Percentiles rank a stretch among this genome's conserved stretches.
These are phyloP conservation scores for Brachyhypopomus gauderio DNA, from an alignment of 2,113 vertebrate genomes.

Conservation along the genomic window DNA sequence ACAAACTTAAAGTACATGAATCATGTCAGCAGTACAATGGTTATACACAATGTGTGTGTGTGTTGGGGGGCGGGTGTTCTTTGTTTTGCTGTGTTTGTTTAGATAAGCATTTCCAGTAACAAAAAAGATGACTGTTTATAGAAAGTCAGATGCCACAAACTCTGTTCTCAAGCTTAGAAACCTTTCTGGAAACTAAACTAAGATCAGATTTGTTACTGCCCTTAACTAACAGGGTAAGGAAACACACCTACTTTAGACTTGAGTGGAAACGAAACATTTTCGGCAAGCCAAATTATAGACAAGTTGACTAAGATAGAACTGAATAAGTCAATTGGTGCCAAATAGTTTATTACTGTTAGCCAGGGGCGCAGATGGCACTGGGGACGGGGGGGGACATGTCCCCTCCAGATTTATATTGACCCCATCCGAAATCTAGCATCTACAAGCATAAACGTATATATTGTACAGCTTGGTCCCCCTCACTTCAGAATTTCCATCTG, in stretches of 20 bases:
- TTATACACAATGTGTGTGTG: background rate
- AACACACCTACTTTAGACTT: background rate
- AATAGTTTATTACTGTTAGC: no score
- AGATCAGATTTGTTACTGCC: background rate
- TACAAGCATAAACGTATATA: no score
- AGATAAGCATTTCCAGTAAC: constrained; percentile 32
- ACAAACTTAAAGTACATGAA: constrained; percentile 16
- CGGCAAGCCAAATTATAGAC: no score
- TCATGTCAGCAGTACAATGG: constrained; percentile 11
- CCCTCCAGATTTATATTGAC: no score
- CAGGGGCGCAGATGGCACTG: no score
- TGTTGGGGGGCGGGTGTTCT: background rate
- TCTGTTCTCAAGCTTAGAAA: background rate
- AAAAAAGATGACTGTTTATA: background rate
- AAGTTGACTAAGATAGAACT: no score
- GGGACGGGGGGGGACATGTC: no score
- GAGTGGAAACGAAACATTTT: no score
- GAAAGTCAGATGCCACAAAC: constrained; percentile 12
- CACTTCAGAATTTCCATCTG: no score
- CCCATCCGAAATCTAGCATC: no score
- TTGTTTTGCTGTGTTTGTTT: constrained; percentile 34
- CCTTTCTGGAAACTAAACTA: background rate
- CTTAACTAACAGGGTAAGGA: background rate
- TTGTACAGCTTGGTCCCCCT: no score
- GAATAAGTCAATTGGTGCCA: no score